Percentiles rank a stretch among this genome's conserved stretches.
Conservation (phyloP, 2,888 invertebrate genomes). For the Saturnia japonica region DNA sequence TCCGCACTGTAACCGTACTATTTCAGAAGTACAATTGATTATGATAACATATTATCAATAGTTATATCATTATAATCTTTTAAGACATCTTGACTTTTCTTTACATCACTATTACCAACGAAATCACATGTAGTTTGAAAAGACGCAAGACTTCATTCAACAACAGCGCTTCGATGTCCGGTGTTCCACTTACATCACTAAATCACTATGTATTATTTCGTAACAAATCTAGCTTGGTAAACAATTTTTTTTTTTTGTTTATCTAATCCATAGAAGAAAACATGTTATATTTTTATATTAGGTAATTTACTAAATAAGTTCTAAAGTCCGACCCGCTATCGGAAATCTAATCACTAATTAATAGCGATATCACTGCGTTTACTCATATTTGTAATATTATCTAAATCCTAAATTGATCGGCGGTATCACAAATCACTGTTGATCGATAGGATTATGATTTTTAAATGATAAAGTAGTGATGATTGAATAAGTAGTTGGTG, state of each 20-base stretch:
- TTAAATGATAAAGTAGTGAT: not conserved
- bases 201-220: not conserved
- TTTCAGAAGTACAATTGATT: too few species aligned
- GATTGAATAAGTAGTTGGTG: not conserved
- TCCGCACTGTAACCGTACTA: too few species aligned
- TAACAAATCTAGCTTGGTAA: not conserved
- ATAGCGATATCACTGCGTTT: not conserved
- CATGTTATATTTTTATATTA: not conserved
- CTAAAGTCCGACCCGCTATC: not conserved
- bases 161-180: too few species aligned
- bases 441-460: not conserved
- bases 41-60: too few species aligned
- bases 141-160: too few species aligned
- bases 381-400: slow-evolving; percentile 2
- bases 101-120: too few species aligned
- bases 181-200: not conserved
- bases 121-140: too few species aligned
- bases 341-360: not conserved
- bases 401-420: slow-evolving; percentile 6
- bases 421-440: slow-evolving; percentile 1
- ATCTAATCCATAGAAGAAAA: not conserved
- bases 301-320: not conserved
- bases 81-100: too few species aligned
- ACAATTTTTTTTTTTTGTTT: not conserved
- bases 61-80: too few species aligned